Conservation (phyloP, 2,888 invertebrate species). For the Drosophila prolongata region DNA sequence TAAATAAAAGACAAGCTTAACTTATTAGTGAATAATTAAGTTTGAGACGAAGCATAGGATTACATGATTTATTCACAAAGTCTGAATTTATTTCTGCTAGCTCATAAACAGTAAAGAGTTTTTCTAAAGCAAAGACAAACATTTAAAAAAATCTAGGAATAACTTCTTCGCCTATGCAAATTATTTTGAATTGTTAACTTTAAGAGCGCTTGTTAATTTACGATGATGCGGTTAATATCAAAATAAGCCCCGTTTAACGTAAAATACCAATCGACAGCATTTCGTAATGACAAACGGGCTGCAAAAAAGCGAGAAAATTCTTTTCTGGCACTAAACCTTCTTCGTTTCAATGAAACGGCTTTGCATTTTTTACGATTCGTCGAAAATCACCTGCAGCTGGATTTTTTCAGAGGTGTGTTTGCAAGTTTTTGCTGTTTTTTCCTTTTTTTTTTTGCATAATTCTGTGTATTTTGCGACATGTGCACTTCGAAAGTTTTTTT, state of each 20-base stretch:
- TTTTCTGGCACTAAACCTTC: slow-evolving; percentile 29
- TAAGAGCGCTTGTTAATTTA: no score
- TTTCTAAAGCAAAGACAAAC: no score
- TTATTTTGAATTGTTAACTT: no score
- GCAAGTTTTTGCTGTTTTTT: slow-evolving; percentile 42
- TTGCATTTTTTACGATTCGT: slow-evolving; percentile 50
- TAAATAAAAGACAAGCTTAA: no score
- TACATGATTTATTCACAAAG: no score
- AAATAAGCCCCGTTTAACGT: no score
- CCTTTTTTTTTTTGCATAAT: slow-evolving; percentile 49
- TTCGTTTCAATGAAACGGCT: slow-evolving; percentile 43
- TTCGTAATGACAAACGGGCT: slow-evolving; percentile 18
- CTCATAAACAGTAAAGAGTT: no score
- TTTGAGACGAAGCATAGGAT: background rate
- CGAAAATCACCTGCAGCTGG: slow-evolving; percentile 74
- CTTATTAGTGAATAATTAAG: background rate
- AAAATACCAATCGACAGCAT: slow-evolving; percentile 4
- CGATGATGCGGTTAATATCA: no score
- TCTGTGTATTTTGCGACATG: slow-evolving; percentile 46
- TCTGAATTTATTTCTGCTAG: no score
- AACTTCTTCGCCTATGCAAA: no score
- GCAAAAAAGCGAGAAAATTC: background rate
- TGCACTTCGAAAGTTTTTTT: slow-evolving; percentile 38
- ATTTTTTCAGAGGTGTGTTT: slow-evolving; percentile 39
- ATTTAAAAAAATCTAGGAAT: no score